Evolutionary conservation across 2,113 vertebrate species (phyloP).

Genomic region (Mesembrinibis cayennensis): DNA sequence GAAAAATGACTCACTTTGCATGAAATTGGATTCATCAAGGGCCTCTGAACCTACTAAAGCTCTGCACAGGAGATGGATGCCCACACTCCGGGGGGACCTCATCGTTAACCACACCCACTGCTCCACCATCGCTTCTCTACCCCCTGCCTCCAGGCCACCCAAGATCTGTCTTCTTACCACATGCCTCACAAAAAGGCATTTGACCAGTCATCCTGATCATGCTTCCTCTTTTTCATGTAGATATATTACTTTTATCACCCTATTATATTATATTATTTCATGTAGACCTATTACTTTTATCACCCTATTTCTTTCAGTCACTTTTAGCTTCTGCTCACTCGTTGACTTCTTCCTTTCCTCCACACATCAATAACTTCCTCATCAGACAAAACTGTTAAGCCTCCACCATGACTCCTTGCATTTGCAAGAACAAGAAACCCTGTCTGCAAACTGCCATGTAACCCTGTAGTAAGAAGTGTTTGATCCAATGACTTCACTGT

Average conservation of each 20-base stretch:
- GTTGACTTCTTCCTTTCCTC: neutral
- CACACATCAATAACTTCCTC: neutral
- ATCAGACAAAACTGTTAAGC: neutral
- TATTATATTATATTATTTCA: too few species aligned
- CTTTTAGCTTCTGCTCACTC: neutral
- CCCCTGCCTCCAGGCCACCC: too few species aligned
- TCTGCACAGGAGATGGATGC: neutral
- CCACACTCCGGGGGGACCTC: neutral
- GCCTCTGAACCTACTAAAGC: neutral
- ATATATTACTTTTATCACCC: accelerated
- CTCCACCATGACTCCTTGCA: neutral
- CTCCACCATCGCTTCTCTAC: neutral
- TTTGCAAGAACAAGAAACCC: neutral
- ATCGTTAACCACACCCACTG: neutral
- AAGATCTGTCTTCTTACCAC: neutral
- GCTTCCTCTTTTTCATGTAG: too few species aligned
- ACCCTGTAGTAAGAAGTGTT: accelerated
- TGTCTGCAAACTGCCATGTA: neutral
- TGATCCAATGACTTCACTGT: neutral
- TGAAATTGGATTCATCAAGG: neutral
- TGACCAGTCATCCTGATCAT: neutral
- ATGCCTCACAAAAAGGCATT: neutral
- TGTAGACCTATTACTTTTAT: neutral
- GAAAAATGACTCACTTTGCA: neutral
- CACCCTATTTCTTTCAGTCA: neutral